Evolutionary conservation across 2,797 vertebrate genomes (phyloP).

Genomic region (Coregonus suidteri): DNA sequence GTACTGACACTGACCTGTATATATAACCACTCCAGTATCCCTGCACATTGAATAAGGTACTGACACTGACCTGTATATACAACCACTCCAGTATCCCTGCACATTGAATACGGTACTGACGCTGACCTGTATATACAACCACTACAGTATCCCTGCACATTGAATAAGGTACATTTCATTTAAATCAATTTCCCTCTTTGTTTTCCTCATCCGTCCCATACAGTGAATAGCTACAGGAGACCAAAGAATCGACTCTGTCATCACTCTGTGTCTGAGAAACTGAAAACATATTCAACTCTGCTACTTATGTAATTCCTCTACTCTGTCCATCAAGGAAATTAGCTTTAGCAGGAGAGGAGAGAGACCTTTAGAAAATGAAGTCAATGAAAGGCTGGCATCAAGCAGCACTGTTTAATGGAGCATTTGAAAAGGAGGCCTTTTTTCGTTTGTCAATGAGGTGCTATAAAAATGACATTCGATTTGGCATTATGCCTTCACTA

Average conservation of each 20-base stretch:
- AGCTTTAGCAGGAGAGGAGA: not conserved
- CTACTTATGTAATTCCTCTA: constrained; percentile 17
- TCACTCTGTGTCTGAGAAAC: not conserved
- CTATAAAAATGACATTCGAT: constrained; percentile 45
- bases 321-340: constrained; percentile 36
- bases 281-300: not conserved
- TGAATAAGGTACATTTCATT: not conserved
- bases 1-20: no score
- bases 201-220: not conserved
- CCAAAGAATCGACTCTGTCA: not conserved
- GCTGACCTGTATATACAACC: no score
- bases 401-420: not conserved
- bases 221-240: not conserved
- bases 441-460: constrained; percentile 22
- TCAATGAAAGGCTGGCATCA: not conserved
- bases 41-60: no score
- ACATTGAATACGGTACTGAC: no score
- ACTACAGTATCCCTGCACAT: no score
- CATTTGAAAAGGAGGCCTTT: constrained; percentile 9
- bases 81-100: no score
- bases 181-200: not conserved
- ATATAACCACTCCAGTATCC: no score
- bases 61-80: no score
- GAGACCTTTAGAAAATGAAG: constrained; percentile 27
- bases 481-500: constrained; percentile 32